These are phyloP conservation scores for Notoglanidium macrostoma DNA, from an alignment of 2,797 vertebrate genomes.

Conservation along the genomic window DNA sequence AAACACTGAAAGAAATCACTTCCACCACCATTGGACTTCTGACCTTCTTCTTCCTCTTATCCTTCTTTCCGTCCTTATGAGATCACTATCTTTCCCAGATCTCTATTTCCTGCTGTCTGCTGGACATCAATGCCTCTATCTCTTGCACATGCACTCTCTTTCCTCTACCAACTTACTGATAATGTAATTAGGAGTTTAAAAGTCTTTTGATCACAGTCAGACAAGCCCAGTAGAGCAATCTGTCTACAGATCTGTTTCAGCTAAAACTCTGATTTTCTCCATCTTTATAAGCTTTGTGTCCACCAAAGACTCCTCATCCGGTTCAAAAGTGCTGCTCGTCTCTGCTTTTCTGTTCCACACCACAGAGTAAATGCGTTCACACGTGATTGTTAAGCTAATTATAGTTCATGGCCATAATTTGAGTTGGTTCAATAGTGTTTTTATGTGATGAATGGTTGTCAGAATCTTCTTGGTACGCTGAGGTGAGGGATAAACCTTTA, in stretches of 20 bases:
- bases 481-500: background rate
- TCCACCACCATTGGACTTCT: background rate
- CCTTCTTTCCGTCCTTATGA: background rate
- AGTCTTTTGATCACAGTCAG: slow-evolving; percentile 43
- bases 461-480: background rate
- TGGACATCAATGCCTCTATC: slow-evolving; percentile 20
- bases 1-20: background rate
- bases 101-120: slow-evolving; percentile 20
- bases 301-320: background rate
- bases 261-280: slow-evolving; percentile 9
- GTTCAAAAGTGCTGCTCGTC: background rate
- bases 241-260: slow-evolving; percentile 22
- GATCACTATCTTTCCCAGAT: slow-evolving; percentile 12
- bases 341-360: background rate
- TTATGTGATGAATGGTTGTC: background rate
- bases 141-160: slow-evolving; percentile 12
- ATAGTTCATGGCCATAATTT: background rate
- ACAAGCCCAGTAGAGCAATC: slow-evolving; percentile 13
- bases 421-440: too few relatives aligned
- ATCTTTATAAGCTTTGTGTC: background rate
- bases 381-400: background rate
- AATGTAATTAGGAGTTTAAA: slow-evolving; percentile 65
- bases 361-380: background rate
- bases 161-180: slow-evolving; percentile 45
- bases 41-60: slow-evolving; percentile 7